Conservation (phyloP, 2,888 invertebrate species). For the Ormyrus thymus region DNA sequence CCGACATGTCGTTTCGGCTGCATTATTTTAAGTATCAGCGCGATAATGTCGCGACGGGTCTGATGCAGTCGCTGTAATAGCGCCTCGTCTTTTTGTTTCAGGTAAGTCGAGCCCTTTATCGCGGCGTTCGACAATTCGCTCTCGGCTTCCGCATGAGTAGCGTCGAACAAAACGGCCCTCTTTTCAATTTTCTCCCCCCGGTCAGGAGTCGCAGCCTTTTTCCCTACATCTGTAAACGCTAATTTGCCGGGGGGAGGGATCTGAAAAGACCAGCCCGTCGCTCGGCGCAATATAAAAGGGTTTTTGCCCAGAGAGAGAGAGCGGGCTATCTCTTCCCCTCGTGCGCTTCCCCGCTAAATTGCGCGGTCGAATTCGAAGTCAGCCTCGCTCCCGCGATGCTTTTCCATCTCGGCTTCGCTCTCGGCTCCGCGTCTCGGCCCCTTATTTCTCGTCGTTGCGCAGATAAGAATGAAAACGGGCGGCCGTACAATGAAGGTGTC, state of each 20-base stretch:
- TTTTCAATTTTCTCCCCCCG: constrained; percentile 24
- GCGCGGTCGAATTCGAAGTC: constrained; percentile 46
- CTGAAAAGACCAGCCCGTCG: constrained; percentile 6
- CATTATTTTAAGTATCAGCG: too few relatives aligned
- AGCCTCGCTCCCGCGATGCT: not conserved
- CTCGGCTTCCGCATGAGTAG: constrained; percentile 45
- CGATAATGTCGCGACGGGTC: too few relatives aligned
- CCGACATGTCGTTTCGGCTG: too few relatives aligned
- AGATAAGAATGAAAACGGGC: constrained; percentile 73
- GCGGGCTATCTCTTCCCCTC: constrained; percentile 2
- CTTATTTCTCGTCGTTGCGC: constrained; percentile 43
- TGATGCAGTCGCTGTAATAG: not conserved
- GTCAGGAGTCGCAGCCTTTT: not conserved
- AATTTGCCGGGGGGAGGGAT: constrained; percentile 9
- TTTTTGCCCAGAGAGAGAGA: not conserved
- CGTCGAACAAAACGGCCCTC: constrained; percentile 5
- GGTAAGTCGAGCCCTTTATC: constrained; percentile 50
- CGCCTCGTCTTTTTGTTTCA: constrained; percentile 44
- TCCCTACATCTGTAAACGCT: constrained; percentile 27
- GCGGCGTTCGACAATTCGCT: not conserved
- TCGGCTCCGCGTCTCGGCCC: constrained; percentile 4
- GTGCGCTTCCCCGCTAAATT: constrained; percentile 45
- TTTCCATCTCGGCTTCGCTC: constrained; percentile 14
- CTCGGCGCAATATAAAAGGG: not conserved
- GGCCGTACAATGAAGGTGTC: constrained; percentile 74